Evolutionary conservation across 2,113 vertebrate species (phyloP).

Genomic region (Amblyopsis rosae): DNA sequence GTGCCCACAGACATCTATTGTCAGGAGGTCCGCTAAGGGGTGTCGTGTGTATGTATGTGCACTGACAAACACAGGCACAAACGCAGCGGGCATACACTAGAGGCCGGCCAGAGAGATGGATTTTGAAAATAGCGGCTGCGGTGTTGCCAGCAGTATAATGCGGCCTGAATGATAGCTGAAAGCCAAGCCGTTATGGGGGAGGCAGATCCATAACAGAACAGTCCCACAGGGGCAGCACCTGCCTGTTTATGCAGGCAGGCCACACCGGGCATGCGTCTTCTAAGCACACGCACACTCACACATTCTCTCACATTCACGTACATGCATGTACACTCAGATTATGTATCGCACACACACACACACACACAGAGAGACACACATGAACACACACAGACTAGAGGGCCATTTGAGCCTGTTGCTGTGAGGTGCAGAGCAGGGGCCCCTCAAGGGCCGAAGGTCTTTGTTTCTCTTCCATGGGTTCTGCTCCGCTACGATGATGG

Average conservation of each 20-base stretch:
- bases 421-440: conserved; percentile 62
- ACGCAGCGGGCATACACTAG: conserved; percentile 4
- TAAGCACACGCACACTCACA: conserved; percentile 18
- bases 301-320: conserved; percentile 2
- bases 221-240: conserved; percentile 61
- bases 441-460: conserved; percentile 56
- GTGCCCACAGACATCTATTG: conserved; percentile 10
- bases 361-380: conserved; percentile 3
- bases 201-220: conserved; percentile 42
- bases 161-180: conserved; percentile 43
- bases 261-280: neutral
- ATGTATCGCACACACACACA: neutral
- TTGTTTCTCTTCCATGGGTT: conserved; percentile 72
- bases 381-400: conserved; percentile 26
- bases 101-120: conserved; percentile 30
- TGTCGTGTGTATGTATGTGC: neutral
- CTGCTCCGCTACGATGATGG: conserved; percentile 73
- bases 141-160: conserved; percentile 30
- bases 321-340: conserved; percentile 4
- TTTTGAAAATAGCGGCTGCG: conserved; percentile 22
- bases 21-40: neutral
- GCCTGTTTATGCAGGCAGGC: conserved; percentile 49
- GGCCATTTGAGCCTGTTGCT: conserved; percentile 49
- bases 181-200: conserved; percentile 20
- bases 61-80: conserved; percentile 13